A percentile compares a stretch with the other conserved stretches of the same genome.
Conservation (phyloP, 2,888 invertebrate genomes). For the Lucinisca nassula region DNA sequence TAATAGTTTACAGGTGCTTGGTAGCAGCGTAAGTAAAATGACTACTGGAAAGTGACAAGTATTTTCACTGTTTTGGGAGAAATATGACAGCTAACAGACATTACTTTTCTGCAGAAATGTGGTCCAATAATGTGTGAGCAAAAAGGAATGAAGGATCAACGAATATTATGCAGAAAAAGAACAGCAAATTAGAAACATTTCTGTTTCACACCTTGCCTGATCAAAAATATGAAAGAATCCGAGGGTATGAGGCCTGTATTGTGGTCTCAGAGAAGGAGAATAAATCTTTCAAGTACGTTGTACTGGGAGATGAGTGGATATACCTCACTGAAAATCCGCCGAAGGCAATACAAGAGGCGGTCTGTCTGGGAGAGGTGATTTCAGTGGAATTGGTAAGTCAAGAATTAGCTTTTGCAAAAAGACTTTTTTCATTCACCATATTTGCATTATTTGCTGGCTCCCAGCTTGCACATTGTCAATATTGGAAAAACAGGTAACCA, state of each 20-base stretch:
- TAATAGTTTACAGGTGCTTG: slow-evolving; percentile 73
- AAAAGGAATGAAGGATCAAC: slow-evolving; percentile 50
- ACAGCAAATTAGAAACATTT: slow-evolving; percentile 87
- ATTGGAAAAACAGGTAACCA: no score
- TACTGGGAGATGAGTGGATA: slow-evolving; percentile 86
- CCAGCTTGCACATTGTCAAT: no score
- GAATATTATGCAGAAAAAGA: slow-evolving; percentile 81
- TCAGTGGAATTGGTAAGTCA: slow-evolving; percentile 85
- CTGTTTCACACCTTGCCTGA: slow-evolving; percentile 84
- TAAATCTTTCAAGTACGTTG: slow-evolving; percentile 86
- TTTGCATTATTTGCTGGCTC: no score
- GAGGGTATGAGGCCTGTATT: slow-evolving; percentile 86
- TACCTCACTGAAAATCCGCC: slow-evolving; percentile 87
- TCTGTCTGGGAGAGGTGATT: slow-evolving; percentile 83
- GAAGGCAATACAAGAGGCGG: slow-evolving; percentile 78
- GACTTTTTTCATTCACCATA: no score
- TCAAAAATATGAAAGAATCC: slow-evolving; percentile 84
- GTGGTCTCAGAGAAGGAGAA: slow-evolving; percentile 86
- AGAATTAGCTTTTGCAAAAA: not conserved
- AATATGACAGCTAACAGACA: not conserved
- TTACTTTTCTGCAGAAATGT: not conserved
- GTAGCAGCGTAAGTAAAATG: slow-evolving; percentile 64
- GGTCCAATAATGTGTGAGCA: not conserved
- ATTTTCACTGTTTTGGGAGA: not conserved
- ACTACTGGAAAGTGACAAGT: slow-evolving; percentile 32